phyloP scores from a whole-genome alignment of 2,888 invertebrate species.

The Andrena chrysosceles region DNA sequence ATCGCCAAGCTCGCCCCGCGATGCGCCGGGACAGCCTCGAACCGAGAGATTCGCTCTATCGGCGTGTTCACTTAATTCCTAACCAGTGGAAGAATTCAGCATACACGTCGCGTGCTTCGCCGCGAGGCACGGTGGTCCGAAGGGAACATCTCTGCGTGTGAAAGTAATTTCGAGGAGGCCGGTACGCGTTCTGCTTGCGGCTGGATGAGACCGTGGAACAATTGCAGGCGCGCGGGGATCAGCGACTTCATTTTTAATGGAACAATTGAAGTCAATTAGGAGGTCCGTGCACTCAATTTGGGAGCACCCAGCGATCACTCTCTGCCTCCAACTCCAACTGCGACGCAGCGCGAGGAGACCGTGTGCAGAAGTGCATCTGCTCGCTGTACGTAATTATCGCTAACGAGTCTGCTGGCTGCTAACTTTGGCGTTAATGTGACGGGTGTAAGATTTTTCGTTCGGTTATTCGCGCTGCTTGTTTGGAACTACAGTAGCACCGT shows the following conservation, averaged over 20 bases:
- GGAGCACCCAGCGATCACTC: constrained; percentile 14
- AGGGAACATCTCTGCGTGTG: not conserved
- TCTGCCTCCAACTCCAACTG: constrained; percentile 7
- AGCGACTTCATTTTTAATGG: constrained; percentile 60
- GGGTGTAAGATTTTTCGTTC: not conserved
- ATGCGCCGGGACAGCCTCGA: not conserved
- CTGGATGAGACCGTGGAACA: constrained; percentile 11
- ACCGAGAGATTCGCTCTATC: constrained; percentile 15
- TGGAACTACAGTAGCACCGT: not conserved
- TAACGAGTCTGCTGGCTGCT: not conserved
- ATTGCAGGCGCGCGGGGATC: not conserved
- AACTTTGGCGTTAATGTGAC: constrained; percentile 20
- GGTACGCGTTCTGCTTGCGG: not conserved
- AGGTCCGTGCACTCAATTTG: constrained; percentile 20
- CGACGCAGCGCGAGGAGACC: not conserved
- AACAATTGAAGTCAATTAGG: constrained; percentile 65
- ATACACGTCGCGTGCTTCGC: not conserved
- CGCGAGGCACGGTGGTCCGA: not conserved
- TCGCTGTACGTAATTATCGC: constrained; percentile 11
- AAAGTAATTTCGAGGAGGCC: constrained; percentile 12
- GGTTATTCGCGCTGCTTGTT: not conserved
- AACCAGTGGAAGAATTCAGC: not conserved
- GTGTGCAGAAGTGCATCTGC: not conserved
- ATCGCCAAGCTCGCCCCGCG: not conserved
- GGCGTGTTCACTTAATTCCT: constrained; percentile 13